phyloP scores from a whole-genome alignment of 2,113 vertebrate species.

The Aspidoscelis tigris region DNA sequence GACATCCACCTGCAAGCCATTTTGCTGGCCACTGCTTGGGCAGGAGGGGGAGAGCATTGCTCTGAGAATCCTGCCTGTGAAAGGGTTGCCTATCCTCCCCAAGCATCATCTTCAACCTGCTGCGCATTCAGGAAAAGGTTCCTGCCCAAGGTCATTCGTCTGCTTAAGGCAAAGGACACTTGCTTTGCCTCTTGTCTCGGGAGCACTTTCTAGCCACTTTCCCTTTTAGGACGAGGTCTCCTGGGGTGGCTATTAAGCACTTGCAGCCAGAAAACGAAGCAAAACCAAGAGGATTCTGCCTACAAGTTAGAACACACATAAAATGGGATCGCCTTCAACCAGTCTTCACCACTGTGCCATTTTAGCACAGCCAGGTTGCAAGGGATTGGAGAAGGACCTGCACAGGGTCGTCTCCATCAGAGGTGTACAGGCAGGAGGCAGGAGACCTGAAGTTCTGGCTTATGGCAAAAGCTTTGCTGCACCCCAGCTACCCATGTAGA shows the following conservation, averaged over 20 bases:
- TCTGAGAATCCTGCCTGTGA: not conserved
- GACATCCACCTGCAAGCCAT: no score
- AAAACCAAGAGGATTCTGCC: not conserved
- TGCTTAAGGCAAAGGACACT: not conserved
- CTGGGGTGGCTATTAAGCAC: not conserved
- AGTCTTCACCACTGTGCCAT: no score
- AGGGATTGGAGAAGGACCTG: no score
- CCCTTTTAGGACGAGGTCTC: not conserved
- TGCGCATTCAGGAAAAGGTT: not conserved
- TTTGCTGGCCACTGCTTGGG: no score
- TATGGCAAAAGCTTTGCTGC: no score
- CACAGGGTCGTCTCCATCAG: no score
- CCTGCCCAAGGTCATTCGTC: not conserved
- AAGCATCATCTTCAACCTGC: not conserved
- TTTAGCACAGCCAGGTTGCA: not conserved
- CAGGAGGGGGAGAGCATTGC: not conserved
- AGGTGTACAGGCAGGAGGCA: no score
- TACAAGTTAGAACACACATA: not conserved
- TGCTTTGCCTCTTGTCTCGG: not conserved
- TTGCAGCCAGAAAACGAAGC: not conserved
- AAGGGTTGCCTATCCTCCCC: not conserved
- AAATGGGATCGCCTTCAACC: not conserved
- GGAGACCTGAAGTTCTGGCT: no score
- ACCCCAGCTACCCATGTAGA: not conserved
- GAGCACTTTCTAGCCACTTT: not conserved